A percentile compares a stretch with the other conserved stretches of the same genome.
Conservation (phyloP, 2,888 invertebrate genomes). For the Apomyelois bistriatella region DNA sequence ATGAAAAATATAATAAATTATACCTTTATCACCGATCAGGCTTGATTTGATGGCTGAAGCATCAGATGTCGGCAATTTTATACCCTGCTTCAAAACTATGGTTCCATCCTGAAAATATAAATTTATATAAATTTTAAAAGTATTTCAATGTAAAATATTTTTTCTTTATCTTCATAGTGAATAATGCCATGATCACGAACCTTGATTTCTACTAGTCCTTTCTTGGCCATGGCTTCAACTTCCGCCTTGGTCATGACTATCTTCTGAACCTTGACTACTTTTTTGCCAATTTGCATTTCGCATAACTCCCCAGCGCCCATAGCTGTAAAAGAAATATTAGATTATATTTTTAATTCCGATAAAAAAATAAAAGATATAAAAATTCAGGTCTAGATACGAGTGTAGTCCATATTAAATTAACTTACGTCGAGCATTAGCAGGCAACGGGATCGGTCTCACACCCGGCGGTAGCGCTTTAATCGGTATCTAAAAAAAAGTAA, state of each 20-base stretch:
- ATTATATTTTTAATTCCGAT: not conserved
- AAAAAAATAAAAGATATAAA: too few relatives aligned
- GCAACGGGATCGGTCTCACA: slow-evolving; percentile 62
- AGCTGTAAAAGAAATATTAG: slow-evolving; percentile 27
- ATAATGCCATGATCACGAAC: slow-evolving; percentile 33
- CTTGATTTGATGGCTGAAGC: slow-evolving; percentile 41
- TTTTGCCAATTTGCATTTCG: slow-evolving; percentile 81
- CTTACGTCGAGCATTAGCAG: slow-evolving; percentile 55
- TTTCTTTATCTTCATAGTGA: too few relatives aligned
- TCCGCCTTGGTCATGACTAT: slow-evolving; percentile 84
- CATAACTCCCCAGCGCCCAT: slow-evolving; percentile 51
- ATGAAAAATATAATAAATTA: not conserved
- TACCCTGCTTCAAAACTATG: slow-evolving; percentile 72
- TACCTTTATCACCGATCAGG: slow-evolving; percentile 44
- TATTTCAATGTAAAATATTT: too few relatives aligned
- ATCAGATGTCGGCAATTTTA: slow-evolving; percentile 58
- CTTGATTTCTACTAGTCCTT: slow-evolving; percentile 83
- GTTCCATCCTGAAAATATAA: slow-evolving; percentile 64
- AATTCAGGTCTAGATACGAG: not conserved
- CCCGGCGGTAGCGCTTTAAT: slow-evolving; percentile 65
- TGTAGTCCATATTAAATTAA: not conserved
- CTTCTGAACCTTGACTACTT: slow-evolving; percentile 82
- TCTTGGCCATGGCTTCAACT: slow-evolving; percentile 82
- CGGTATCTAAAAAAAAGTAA: slow-evolving; percentile 47
- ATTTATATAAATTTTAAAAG: not conserved